Base-by-base conservation (phyloP, 1,140 invertebrate genomes). In the Acyrthosiphon pisum region DNA sequence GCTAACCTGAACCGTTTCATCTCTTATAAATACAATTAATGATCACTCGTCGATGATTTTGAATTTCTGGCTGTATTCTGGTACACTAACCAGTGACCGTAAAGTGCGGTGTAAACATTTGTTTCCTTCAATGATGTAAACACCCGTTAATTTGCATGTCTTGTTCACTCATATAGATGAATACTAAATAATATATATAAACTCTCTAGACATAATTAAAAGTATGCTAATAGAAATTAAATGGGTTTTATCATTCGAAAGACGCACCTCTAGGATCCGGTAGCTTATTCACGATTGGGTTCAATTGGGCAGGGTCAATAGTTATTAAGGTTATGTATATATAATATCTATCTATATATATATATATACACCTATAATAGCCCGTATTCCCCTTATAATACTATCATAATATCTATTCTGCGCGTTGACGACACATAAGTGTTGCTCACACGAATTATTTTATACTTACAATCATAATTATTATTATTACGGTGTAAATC, bases 231-330 rank as follows among this genome's bases (percentile, higher is more conserved):
- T 91, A 30, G 30, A 91, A 81, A 81, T 81, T 91, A 91, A 91
- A 91, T 76, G n/a, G 68, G 20, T 48, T 81, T 81, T 68, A 68
- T 91, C 30, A 30, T 91, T 91, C 30, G 35, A 81, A 91, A 91
- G 68, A 91, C 44, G 90, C 90, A 91, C 68, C 90, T 91, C 90
- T 76, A 23, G 90, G 76, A 50, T 92, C 91, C 81, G 48, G 48
- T 37, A 84, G 91, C 76, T 53, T 84, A 84, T 84, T 92, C 76
- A 53, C 91, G 91, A 92, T 92, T 92, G 91, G 81, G 91, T 84
- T 92, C 91, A 92, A 92, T 92, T 92, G 91, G 48, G 46, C 48
- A 35, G 91, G 91, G 91, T 92, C 76, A 92, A 92, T 84, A 56
- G 46, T 84, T 84, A 84, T 92, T 92, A 92, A 50, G 20, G 76